Conservation (phyloP, 2,113 vertebrate genomes). For the Oryzias woworae region DNA sequence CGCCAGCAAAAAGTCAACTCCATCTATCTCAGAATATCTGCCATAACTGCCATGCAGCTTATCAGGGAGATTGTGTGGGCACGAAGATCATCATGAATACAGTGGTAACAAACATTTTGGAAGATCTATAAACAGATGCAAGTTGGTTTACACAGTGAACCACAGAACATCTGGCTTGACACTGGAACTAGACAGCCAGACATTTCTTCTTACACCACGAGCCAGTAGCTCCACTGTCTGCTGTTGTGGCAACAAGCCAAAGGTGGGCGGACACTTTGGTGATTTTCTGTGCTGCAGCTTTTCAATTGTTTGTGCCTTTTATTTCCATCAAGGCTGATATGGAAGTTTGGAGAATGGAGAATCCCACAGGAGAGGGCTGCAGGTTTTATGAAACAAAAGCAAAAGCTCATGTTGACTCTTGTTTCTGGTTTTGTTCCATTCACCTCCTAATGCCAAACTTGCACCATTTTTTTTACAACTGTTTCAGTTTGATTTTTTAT, state of each 20-base stretch:
- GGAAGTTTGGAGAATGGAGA: neutral
- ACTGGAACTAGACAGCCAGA: constrained; percentile 79
- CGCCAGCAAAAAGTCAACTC: neutral
- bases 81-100: constrained; percentile 74
- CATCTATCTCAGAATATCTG: constrained; percentile 18
- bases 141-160: constrained; percentile 80
- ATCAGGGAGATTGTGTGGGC: constrained; percentile 30
- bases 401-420: too few species aligned
- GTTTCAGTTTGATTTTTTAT: too few species aligned
- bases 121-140: constrained; percentile 83
- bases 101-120: constrained; percentile 82
- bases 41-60: constrained; percentile 8
- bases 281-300: constrained; percentile 46
- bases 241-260: constrained; percentile 60
- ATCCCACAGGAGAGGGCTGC: neutral
- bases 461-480: too few species aligned
- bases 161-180: constrained; percentile 82
- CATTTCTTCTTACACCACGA: constrained; percentile 77
- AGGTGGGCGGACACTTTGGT: constrained; percentile 50
- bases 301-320: constrained; percentile 48
- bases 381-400: neutral
- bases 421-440: too few species aligned
- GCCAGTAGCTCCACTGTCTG: constrained; percentile 71
- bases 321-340: constrained; percentile 5
- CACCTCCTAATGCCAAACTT: too few species aligned